Conservation (phyloP, 2,888 invertebrate genomes). For the Netelia fuscicornis region DNA sequence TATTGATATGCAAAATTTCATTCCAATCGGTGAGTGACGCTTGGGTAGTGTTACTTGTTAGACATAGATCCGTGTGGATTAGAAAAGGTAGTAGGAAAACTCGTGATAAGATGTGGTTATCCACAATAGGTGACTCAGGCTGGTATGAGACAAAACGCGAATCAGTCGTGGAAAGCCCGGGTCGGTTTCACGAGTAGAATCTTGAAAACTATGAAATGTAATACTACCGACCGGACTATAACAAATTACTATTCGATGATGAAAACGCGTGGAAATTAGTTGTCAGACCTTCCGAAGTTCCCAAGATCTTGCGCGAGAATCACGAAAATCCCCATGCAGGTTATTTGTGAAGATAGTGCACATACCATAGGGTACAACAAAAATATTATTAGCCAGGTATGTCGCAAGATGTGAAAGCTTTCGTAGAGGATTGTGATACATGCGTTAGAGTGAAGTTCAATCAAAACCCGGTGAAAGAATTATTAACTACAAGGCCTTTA, state of each 20-base stretch:
- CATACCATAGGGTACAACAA: conserved; percentile 49
- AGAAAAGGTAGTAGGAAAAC: conserved; percentile 34
- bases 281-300: conserved; percentile 20
- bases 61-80: conserved; percentile 52
- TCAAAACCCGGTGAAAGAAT: conserved; percentile 41
- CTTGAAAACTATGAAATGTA: conserved; percentile 48
- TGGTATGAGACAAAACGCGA: conserved; percentile 33
- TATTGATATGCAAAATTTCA: no score
- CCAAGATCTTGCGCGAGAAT: not conserved
- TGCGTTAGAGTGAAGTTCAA: conserved; percentile 56
- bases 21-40: no score
- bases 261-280: conserved; percentile 32
- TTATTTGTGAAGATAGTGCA: conserved; percentile 57
- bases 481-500: conserved; percentile 27
- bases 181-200: conserved; percentile 54
- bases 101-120: not conserved
- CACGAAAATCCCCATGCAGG: conserved; percentile 44
- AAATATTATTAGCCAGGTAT: conserved; percentile 48
- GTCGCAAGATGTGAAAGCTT: conserved; percentile 43
- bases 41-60: no score
- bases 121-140: not conserved
- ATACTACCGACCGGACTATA: conserved; percentile 43
- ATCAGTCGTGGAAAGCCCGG: conserved; percentile 19
- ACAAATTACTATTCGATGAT: conserved; percentile 16
- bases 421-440: conserved; percentile 52